Conservation (phyloP, 2,888 invertebrate species). For the Gastracanthus pulcherrimus region DNA sequence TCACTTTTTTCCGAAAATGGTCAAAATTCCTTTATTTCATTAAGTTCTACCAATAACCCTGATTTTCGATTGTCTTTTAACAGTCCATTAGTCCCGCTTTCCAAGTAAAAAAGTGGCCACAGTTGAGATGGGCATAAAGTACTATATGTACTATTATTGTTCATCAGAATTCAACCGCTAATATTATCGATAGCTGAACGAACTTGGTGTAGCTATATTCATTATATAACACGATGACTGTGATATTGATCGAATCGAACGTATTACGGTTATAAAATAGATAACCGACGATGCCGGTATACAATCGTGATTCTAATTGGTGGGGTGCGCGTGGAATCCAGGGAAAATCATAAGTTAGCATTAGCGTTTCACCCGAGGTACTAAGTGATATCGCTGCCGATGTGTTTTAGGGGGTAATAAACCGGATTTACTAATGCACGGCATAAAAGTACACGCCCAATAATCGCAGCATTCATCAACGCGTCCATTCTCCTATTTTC, state of each 20-base stretch:
- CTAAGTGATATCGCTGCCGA: slow-evolving; percentile 14
- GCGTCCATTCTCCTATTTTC: too few relatives aligned
- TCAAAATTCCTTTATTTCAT: too few relatives aligned
- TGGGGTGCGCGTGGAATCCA: neutral
- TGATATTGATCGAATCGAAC: too few relatives aligned
- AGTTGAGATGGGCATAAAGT: neutral
- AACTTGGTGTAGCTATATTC: too few relatives aligned
- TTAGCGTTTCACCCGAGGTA: slow-evolving; percentile 15
- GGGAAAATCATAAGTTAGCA: slow-evolving; percentile 41
- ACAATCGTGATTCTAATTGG: slow-evolving; percentile 7
- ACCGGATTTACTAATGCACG: slow-evolving; percentile 12
- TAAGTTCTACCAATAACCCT: too few relatives aligned
- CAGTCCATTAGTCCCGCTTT: too few relatives aligned
- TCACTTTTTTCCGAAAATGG: too few relatives aligned
- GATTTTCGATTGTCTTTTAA: too few relatives aligned
- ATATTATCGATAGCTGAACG: too few relatives aligned
- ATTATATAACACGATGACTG: too few relatives aligned
- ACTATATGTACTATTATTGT: neutral
- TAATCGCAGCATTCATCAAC: slow-evolving; percentile 1
- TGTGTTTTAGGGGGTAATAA: slow-evolving; percentile 15
- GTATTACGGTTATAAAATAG: slow-evolving; percentile 18
- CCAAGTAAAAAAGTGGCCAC: too few relatives aligned
- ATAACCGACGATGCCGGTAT: neutral
- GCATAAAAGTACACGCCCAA: slow-evolving; percentile 12
- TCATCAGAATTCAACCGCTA: neutral